Evolutionary conservation across 2,888 invertebrate genomes (phyloP).

Genomic region (Marronus borbonicus): DNA sequence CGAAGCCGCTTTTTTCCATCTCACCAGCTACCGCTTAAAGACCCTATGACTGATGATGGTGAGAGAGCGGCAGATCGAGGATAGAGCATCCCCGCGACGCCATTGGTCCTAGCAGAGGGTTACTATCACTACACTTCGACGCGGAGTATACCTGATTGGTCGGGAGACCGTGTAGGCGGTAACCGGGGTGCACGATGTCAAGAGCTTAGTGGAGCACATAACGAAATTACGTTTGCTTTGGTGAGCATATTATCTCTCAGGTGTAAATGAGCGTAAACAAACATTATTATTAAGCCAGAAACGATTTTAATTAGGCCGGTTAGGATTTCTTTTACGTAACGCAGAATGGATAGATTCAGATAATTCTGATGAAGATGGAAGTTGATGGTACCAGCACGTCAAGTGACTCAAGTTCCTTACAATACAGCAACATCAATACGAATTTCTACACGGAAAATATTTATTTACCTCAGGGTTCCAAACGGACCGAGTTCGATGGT

Average conservation of each 20-base stretch:
- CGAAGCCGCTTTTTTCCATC: slow-evolving; percentile 46
- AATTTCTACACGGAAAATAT: slow-evolving; percentile 62
- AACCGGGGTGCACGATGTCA: slow-evolving; percentile 55
- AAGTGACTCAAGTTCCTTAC: slow-evolving; percentile 65
- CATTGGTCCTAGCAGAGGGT: slow-evolving; percentile 61
- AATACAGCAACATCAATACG: slow-evolving; percentile 59
- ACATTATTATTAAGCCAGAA: slow-evolving; percentile 6
- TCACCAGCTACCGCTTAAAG: slow-evolving; percentile 24
- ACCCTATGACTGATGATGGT: slow-evolving; percentile 19
- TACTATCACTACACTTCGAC: slow-evolving; percentile 60
- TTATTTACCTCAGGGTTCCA: slow-evolving; percentile 48
- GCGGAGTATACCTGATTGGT: slow-evolving; percentile 51
- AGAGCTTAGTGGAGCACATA: slow-evolving; percentile 52
- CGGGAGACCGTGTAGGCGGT: slow-evolving; percentile 55
- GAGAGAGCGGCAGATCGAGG: slow-evolving; percentile 19
- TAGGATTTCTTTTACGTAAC: background rate
- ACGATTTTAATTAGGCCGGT: slow-evolving; percentile 22
- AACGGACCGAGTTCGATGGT: slow-evolving; percentile 51
- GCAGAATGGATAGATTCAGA: slow-evolving; percentile 18
- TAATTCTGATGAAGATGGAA: slow-evolving; percentile 59
- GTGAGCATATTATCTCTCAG: slow-evolving; percentile 49
- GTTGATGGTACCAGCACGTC: slow-evolving; percentile 66
- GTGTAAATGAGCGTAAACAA: slow-evolving; percentile 38
- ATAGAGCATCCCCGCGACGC: slow-evolving; percentile 36
- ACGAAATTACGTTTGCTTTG: slow-evolving; percentile 54